Conservation (phyloP, 2,113 vertebrate species). For the Ondatra zibethicus region DNA sequence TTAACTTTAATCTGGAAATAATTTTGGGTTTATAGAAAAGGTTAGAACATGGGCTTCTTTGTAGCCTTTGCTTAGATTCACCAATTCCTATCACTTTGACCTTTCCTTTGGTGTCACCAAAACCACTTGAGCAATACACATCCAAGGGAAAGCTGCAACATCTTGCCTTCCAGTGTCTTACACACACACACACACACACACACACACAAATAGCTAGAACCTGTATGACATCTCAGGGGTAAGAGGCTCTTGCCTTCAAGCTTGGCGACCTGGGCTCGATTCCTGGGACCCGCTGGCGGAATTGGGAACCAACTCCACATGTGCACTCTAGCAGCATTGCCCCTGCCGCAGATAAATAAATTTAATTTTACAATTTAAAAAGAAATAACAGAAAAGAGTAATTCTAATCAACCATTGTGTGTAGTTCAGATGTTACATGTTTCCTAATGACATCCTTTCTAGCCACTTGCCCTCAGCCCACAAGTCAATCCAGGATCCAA, state of each 20-base stretch:
- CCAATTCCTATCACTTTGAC: neutral
- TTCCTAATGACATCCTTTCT: neutral
- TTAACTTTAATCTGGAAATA: neutral
- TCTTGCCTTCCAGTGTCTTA: neutral
- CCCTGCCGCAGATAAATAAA: neutral
- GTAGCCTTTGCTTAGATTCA: neutral
- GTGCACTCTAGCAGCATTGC: neutral
- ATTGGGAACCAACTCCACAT: neutral
- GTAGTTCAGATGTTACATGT: neutral
- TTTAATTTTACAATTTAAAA: neutral
- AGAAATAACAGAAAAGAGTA: neutral
- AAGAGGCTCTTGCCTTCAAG: neutral
- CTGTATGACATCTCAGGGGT: neutral
- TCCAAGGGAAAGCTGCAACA: neutral
- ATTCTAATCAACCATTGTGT: neutral
- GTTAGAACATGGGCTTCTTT: neutral
- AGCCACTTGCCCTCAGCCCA: neutral
- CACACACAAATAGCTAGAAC: neutral
- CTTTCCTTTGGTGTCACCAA: neutral
- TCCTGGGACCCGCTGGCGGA: neutral
- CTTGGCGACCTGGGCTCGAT: neutral
- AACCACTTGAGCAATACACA: neutral
- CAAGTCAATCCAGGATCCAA: neutral
- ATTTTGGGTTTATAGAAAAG: neutral
- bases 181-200: neutral